Evolutionary conservation across 1,140 invertebrate species (phyloP).

Genomic region (Drosophila sp.): DNA sequence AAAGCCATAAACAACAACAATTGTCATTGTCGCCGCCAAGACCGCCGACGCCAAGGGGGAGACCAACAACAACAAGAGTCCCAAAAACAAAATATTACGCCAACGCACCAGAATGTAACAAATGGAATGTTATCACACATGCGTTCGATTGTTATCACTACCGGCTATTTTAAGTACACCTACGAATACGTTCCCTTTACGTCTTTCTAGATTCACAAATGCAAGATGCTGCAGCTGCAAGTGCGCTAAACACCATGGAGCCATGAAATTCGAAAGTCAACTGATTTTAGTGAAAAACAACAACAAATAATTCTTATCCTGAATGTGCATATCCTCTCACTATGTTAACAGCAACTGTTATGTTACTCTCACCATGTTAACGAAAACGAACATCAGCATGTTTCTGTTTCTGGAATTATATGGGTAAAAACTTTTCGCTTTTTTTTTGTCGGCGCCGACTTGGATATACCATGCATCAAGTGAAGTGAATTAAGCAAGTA

Average conservation of each 20-base stretch:
- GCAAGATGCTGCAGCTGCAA: neutral
- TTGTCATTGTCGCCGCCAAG: conserved; percentile 9
- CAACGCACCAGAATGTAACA: neutral
- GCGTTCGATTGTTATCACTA: conserved; percentile 5
- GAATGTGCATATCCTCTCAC: too few relatives aligned
- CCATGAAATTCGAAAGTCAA: neutral
- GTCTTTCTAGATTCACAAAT: neutral
- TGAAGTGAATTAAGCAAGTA: too few relatives aligned
- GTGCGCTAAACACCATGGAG: neutral
- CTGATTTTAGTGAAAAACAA: neutral
- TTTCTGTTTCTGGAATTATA: too few relatives aligned
- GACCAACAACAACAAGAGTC: neutral
- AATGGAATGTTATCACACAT: neutral
- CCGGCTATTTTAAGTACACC: conserved; percentile 2
- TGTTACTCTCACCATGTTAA: too few relatives aligned
- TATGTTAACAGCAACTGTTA: too few relatives aligned
- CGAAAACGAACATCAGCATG: too few relatives aligned
- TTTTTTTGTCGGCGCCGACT: too few relatives aligned
- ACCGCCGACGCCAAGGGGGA: conserved; percentile 13
- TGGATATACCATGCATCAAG: too few relatives aligned
- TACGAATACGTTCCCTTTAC: neutral
- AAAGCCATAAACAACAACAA: conserved; percentile 32
- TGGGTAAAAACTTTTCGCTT: too few relatives aligned
- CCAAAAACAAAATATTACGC: neutral
- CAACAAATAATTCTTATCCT: too few relatives aligned